phyloP scores from a whole-genome alignment of 2,113 vertebrate species.

The Oncorhynchus nerka region DNA sequence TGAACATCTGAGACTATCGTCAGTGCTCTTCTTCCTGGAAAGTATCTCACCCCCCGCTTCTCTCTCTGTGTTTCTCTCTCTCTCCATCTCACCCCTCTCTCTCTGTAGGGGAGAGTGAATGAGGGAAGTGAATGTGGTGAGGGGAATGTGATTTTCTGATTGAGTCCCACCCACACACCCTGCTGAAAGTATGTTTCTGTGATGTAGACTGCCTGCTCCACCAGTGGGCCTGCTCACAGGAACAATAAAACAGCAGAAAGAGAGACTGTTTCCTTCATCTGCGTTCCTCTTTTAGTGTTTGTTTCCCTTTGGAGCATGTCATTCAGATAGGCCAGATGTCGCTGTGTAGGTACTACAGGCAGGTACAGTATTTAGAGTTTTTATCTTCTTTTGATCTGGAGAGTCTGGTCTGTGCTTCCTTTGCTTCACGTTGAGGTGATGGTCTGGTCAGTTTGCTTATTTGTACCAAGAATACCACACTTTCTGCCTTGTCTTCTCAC shows the following conservation, averaged over 20 bases:
- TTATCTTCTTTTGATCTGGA: too few species aligned
- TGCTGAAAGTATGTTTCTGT: slow-evolving; percentile 34
- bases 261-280: not conserved
- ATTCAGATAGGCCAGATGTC: too few species aligned
- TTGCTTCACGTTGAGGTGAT: too few species aligned
- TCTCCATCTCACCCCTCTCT: not conserved
- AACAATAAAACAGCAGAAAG: not conserved
- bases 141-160: slow-evolving; percentile 34
- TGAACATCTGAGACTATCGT: slow-evolving; percentile 3
- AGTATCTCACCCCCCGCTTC: not conserved
- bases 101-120: not conserved
- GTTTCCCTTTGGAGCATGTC: not conserved
- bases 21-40: slow-evolving; percentile 6
- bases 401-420: too few species aligned
- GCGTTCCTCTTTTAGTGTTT: not conserved
- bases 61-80: not conserved
- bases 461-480: too few species aligned
- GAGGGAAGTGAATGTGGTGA: slow-evolving; percentile 11
- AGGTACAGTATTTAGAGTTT: too few species aligned
- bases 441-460: too few species aligned
- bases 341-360: too few species aligned
- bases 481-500: too few species aligned
- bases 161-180: slow-evolving; percentile 63
- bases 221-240: too few species aligned
- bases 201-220: slow-evolving; percentile 42